A percentile compares a stretch with the other conserved stretches of the same genome.
These are phyloP conservation scores for Ianthella basta DNA, from an alignment of 37 sponge, comb jelly and placozoan species.

Conservation along the genomic window DNA sequence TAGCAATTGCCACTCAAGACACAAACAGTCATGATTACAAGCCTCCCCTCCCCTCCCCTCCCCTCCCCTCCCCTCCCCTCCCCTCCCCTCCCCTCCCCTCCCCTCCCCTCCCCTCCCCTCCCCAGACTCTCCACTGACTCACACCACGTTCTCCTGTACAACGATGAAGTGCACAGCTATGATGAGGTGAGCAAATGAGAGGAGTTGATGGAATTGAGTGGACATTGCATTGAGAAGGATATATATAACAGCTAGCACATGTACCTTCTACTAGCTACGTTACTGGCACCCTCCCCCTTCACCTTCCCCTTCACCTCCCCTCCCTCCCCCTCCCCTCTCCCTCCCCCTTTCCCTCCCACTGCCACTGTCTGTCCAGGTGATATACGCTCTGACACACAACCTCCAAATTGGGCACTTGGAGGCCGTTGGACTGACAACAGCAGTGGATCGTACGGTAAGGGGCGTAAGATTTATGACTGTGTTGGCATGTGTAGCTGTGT, in stretches of 20 bases:
- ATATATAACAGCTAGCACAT: too few species aligned
- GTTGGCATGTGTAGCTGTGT: background rate
- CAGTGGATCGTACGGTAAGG: conserved; percentile 69
- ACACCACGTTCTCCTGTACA: conserved; percentile 51
- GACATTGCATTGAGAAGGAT: too few species aligned
- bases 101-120: too few species aligned
- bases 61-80: too few species aligned
- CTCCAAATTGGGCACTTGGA: conserved; percentile 46
- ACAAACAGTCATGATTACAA: too few species aligned
- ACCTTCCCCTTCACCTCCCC: background rate
- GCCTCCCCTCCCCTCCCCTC: too few species aligned
- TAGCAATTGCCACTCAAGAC: background rate
- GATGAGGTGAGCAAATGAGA: conserved; percentile 53
- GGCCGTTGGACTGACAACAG: conserved; percentile 55
- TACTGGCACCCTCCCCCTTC: too few species aligned
- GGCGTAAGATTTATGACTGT: background rate
- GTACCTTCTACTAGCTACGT: too few species aligned
- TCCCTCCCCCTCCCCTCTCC: background rate
- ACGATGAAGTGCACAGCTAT: conserved; percentile 82
- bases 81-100: too few species aligned
- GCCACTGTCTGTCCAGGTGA: conserved; percentile 37
- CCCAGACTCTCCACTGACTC: background rate
- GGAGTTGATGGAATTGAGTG: too few species aligned
- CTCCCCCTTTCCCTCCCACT: background rate
- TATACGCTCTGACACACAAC: conserved; percentile 38